Evolutionary conservation across 2,888 invertebrate species (phyloP).

Genomic region (Alsophila aescularia): DNA sequence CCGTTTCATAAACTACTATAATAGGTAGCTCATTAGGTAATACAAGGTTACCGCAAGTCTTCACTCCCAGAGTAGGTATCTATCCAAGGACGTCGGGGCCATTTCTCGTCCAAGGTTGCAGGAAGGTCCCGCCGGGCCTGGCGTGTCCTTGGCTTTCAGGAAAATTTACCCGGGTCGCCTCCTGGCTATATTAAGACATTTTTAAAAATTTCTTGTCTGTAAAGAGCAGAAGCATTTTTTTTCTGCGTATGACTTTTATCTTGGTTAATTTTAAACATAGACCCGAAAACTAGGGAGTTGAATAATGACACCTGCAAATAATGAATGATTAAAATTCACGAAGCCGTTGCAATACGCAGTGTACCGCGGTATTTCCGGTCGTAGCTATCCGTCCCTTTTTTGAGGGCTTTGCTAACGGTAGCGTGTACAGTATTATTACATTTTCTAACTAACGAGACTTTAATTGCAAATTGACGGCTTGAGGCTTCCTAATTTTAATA

Average conservation of each 20-base stretch:
- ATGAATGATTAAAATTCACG: slow-evolving; percentile 44
- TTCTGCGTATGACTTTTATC: no score
- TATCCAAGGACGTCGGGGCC: slow-evolving; percentile 54
- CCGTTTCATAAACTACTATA: no score
- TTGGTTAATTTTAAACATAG: background rate
- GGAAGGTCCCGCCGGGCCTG: slow-evolving; percentile 59
- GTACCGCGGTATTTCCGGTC: slow-evolving; percentile 60
- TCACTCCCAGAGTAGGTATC: slow-evolving; percentile 28
- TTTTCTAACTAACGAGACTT: slow-evolving; percentile 40
- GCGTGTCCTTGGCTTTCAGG: slow-evolving; percentile 62
- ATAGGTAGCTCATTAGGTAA: slow-evolving; percentile 16
- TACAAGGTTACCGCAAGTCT: slow-evolving; percentile 22
- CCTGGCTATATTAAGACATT: slow-evolving; percentile 48
- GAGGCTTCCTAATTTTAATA: slow-evolving; percentile 5
- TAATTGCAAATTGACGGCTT: slow-evolving; percentile 42
- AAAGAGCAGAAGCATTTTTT: background rate
- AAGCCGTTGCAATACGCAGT: slow-evolving; percentile 60
- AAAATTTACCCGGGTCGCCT: slow-evolving; percentile 45
- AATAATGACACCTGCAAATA: background rate
- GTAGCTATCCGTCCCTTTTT: slow-evolving; percentile 55
- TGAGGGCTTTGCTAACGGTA: slow-evolving; percentile 67
- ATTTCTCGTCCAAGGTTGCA: slow-evolving; percentile 59
- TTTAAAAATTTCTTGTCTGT: slow-evolving; percentile 16
- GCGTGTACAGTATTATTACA: slow-evolving; percentile 50
- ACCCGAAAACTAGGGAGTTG: background rate